Percentiles rank a stretch among this genome's conserved stretches.
phyloP scores from a whole-genome alignment of 1,140 invertebrate species.

The Megathymus violae region DNA sequence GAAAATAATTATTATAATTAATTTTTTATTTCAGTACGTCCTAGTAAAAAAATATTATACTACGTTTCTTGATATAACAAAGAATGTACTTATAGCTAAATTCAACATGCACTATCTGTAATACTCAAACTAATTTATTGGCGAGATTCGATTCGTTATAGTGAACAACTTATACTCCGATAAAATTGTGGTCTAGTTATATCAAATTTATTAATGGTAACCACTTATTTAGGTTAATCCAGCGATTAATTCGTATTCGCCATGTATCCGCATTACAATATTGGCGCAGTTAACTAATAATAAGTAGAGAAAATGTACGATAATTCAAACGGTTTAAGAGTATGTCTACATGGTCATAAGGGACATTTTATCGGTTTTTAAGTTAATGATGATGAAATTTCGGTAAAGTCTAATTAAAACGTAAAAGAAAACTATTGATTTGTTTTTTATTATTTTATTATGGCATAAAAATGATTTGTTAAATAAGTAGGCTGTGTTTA shows the following conservation, averaged over 20 bases:
- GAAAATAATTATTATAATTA: too few relatives aligned
- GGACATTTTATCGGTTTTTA: conserved; percentile 7
- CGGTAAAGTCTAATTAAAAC: too few relatives aligned
- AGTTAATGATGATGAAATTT: too few relatives aligned
- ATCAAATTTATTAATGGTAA: conserved; percentile 31
- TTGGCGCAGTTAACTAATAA: conserved; percentile 32
- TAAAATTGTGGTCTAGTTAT: conserved; percentile 32
- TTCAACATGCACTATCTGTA: not conserved
- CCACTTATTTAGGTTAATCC: conserved; percentile 29
- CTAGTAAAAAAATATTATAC: too few relatives aligned
- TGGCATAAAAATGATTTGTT: too few relatives aligned
- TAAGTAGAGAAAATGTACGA: conserved; percentile 12
- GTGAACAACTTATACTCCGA: conserved; percentile 26
- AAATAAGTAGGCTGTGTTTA: too few relatives aligned
- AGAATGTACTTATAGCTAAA: not conserved
- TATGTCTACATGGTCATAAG: not conserved
- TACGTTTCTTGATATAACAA: too few relatives aligned
- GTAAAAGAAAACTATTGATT: too few relatives aligned
- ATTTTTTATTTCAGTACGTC: too few relatives aligned
- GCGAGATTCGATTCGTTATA: conserved; percentile 14
- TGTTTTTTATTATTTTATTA: too few relatives aligned
- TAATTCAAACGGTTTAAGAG: conserved; percentile 21
- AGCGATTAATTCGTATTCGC: conserved; percentile 25
- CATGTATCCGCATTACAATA: conserved; percentile 23
- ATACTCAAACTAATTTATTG: conserved; percentile 16